These are phyloP conservation scores for Ceyx cyanopectus DNA, from an alignment of 2,113 vertebrate genomes.

Conservation along the genomic window DNA sequence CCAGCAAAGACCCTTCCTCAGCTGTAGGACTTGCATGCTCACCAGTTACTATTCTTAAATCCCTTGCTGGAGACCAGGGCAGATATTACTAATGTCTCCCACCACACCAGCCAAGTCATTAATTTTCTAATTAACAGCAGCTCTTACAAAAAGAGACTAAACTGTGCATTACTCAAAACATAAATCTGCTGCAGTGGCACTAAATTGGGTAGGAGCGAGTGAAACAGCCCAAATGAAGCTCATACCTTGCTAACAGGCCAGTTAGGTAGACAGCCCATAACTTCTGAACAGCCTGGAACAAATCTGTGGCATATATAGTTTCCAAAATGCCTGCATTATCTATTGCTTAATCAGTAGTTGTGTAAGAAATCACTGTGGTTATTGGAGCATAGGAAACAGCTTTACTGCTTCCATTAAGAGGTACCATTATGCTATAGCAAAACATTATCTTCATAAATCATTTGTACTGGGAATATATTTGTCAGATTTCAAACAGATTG, in stretches of 20 bases:
- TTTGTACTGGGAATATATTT: constrained; percentile 75
- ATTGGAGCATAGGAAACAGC: constrained; percentile 45
- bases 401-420: constrained; percentile 73
- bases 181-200: constrained; percentile 51
- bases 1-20: neutral
- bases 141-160: constrained; percentile 52
- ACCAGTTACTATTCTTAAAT: neutral
- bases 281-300: constrained; percentile 50
- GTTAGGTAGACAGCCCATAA: constrained; percentile 39
- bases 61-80: neutral
- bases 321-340: constrained; percentile 65
- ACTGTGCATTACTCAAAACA: constrained; percentile 1
- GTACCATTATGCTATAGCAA: constrained; percentile 46
- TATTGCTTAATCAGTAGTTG: constrained; percentile 74
- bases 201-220: constrained; percentile 25
- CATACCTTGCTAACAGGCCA: constrained; percentile 52
- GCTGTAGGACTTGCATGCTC: neutral
- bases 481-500: constrained; percentile 76
- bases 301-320: constrained; percentile 54
- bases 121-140: constrained; percentile 64
- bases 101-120: constrained; percentile 33
- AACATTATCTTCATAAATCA: constrained; percentile 66
- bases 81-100: neutral
- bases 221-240: constrained; percentile 48
- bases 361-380: constrained; percentile 75